phyloP scores from a whole-genome alignment of 2,797 vertebrate genomes.

The Enoplosus armatus region DNA sequence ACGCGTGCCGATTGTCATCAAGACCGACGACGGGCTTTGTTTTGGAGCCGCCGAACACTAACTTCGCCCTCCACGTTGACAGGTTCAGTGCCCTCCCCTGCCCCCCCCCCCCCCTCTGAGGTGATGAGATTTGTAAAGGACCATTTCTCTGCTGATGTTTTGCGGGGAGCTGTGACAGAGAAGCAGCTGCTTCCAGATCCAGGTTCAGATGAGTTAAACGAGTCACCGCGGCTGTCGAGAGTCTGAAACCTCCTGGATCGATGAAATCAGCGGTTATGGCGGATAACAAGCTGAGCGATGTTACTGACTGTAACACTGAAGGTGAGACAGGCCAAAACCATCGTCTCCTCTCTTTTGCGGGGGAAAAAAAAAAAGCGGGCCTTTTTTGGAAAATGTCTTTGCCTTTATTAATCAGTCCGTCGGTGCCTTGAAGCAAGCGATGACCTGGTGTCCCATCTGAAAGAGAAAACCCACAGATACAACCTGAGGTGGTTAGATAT shows the following conservation, averaged over 20 bases:
- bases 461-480: no score
- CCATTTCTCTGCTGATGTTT: constrained; percentile 25
- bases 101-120: no score
- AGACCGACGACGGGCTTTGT: background rate
- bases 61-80: background rate
- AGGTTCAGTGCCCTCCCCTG: background rate
- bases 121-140: constrained; percentile 13
- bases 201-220: constrained; percentile 7
- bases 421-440: no score
- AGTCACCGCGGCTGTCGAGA: constrained; percentile 9
- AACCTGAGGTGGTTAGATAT: no score
- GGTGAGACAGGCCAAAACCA: background rate
- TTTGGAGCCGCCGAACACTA: background rate
- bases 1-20: background rate
- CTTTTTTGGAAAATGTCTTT: no score
- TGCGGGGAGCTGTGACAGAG: background rate
- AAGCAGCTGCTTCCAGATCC: constrained; percentile 5
- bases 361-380: no score
- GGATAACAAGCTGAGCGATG: constrained; percentile 1
- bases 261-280: background rate
- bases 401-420: no score
- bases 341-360: background rate
- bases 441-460: no score
- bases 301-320: background rate
- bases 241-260: constrained; percentile 1